Evolutionary conservation across 2,888 invertebrate genomes (phyloP), one percentile per base, ranked within the genome.

Genomic region (Rhodophaea formosa): DNA sequence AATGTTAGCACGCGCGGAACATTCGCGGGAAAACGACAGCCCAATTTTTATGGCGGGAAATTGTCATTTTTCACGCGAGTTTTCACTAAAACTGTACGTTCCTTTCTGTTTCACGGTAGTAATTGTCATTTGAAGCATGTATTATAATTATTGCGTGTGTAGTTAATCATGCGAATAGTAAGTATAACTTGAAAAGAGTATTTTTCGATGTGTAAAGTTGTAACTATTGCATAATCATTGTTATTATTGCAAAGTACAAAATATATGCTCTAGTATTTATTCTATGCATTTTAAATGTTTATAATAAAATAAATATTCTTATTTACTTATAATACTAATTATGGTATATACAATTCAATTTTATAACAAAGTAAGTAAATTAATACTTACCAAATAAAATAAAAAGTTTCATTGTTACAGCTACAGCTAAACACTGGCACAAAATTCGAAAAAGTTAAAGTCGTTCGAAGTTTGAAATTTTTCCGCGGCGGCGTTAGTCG

Each of bases 351-450:
- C 10, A 8, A 12, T 10, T 39, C 1, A 6, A 12, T 35, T 35
- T n/a, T 12, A 8, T 23, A 10, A 5, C 23, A 23, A 23, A 23
- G 16, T 23, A 46, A 46, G 23, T 46, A 46, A 16, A 3, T 16
- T 5, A 16, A 23, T 55, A 88, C 89, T 88, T 65, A 90, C 90
- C 89, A 54, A 90, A 71, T 71, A 89, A 68, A 60, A 89, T 59
- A 67, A 84, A 73, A 69, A 84, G 73, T 79, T 84, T 86, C 82
- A 84, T 84, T 69, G 78, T 86, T 63, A 65, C 71, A 66, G 74
- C 65, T 69, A 51, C 35, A 62, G 70, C 69, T 51, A 51, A 77
- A 76, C 88, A 88, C 88, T 80, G 78, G 74, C 86, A 87, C 86
- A 77, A 70, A 68, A 68, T 68, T 61, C 58, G 66, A 66, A 68